Percentiles rank a stretch among this genome's conserved stretches.
phyloP scores from a whole-genome alignment of 2,113 vertebrate genomes.

The Rhinichthys klamathensis region DNA sequence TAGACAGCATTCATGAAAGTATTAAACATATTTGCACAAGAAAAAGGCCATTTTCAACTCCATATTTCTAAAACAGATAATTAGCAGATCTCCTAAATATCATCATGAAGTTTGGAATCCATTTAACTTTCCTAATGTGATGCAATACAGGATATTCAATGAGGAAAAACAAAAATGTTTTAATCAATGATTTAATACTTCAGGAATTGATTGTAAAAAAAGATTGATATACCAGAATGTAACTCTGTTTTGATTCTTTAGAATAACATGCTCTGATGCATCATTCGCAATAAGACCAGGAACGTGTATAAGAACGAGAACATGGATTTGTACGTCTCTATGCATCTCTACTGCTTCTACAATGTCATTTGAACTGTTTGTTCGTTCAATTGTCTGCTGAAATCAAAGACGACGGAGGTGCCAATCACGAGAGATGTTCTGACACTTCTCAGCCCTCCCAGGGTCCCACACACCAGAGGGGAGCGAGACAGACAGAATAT shows the following conservation, averaged over 20 bases:
- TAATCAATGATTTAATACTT: background rate
- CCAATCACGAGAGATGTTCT: constrained; percentile 12
- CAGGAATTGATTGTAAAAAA: background rate
- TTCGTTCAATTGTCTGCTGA: background rate
- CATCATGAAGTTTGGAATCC: background rate
- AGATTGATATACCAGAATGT: background rate
- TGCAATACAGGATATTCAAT: background rate
- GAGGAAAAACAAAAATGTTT: no score
- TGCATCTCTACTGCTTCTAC: background rate
- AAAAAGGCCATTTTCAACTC: background rate
- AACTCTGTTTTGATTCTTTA: background rate
- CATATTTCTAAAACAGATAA: background rate
- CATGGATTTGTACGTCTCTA: background rate
- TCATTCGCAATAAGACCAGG: background rate
- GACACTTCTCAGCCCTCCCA: background rate
- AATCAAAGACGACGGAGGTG: background rate
- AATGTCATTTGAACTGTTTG: constrained; percentile 10
- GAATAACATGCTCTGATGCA: background rate
- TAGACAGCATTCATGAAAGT: background rate
- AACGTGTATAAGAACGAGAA: background rate
- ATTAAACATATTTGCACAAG: constrained; percentile 3
- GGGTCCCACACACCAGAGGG: background rate
- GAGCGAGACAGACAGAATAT: background rate
- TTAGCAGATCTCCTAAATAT: background rate
- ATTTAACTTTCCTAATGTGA: background rate